Conservation (phyloP, 2,113 vertebrate species). For the Corythaeola cristata region DNA sequence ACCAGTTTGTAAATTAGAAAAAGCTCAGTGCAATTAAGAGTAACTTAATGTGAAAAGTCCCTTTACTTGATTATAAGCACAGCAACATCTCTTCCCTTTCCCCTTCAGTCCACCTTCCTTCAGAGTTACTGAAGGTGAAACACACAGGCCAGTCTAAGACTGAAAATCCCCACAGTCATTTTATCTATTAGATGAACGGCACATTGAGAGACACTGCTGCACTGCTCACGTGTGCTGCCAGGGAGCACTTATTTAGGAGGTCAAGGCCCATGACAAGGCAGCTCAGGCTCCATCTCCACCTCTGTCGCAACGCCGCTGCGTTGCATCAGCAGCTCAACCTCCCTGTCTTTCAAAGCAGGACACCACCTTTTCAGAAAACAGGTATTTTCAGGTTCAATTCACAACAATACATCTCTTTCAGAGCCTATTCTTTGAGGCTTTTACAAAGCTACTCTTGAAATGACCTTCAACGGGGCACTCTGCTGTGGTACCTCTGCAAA, state of each 20-base stretch:
- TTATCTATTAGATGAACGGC: neutral
- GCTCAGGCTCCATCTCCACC: neutral
- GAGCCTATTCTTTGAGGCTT: neutral
- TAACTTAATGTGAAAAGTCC: neutral
- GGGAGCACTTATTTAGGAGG: neutral
- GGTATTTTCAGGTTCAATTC: neutral
- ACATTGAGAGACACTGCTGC: neutral
- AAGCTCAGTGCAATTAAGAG: neutral
- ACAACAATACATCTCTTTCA: neutral
- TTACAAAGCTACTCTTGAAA: neutral
- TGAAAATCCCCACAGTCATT: neutral
- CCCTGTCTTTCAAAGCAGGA: neutral
- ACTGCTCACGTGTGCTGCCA: accelerated
- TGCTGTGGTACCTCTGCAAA: neutral
- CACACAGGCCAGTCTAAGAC: neutral
- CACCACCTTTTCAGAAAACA: neutral
- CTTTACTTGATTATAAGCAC: neutral
- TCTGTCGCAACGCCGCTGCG: accelerated
- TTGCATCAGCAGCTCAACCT: neutral
- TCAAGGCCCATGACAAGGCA: neutral
- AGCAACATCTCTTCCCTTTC: neutral
- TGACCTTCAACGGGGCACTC: neutral
- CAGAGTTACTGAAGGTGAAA: neutral
- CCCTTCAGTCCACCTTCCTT: neutral
- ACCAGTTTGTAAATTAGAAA: neutral